These are phyloP conservation scores for Tetragnatha montana DNA, from an alignment of 2,888 invertebrate species.

Conservation along the genomic window DNA sequence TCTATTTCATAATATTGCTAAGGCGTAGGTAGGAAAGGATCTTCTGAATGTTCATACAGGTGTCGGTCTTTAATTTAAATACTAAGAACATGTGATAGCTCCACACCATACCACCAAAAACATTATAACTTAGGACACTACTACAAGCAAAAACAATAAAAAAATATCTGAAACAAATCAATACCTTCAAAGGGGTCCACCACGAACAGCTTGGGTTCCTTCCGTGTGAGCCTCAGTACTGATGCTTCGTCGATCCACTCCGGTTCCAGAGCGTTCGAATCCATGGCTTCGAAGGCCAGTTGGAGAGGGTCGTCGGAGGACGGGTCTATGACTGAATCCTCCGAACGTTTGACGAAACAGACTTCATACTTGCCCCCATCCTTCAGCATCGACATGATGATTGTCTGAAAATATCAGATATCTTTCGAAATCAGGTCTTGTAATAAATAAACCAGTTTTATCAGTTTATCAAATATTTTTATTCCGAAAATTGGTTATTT, in stretches of 20 bases:
- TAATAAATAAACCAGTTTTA: neutral
- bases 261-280: slow-evolving; percentile 81
- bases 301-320: slow-evolving; percentile 50
- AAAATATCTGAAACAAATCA: too few species aligned
- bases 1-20: too few species aligned
- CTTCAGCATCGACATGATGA: slow-evolving; percentile 44
- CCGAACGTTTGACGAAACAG: slow-evolving; percentile 46
- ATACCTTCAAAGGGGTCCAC: slow-evolving; percentile 83
- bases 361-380: slow-evolving; percentile 54
- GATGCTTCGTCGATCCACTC: slow-evolving; percentile 82
- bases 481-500: too few species aligned
- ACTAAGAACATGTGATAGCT: too few species aligned
- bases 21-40: too few species aligned
- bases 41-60: too few species aligned
- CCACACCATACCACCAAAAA: too few species aligned
- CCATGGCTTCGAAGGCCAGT: slow-evolving; percentile 73
- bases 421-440: too few species aligned
- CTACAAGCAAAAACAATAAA: too few species aligned
- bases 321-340: neutral
- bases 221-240: slow-evolving; percentile 79
- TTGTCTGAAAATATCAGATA: slow-evolving; percentile 10
- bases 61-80: too few species aligned
- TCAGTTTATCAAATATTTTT: neutral
- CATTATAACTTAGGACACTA: too few species aligned
- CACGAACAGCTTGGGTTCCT: slow-evolving; percentile 85